Base-by-base conservation (phyloP, 2,113 vertebrate genomes). In the Bubo blakistoni region DNA sequence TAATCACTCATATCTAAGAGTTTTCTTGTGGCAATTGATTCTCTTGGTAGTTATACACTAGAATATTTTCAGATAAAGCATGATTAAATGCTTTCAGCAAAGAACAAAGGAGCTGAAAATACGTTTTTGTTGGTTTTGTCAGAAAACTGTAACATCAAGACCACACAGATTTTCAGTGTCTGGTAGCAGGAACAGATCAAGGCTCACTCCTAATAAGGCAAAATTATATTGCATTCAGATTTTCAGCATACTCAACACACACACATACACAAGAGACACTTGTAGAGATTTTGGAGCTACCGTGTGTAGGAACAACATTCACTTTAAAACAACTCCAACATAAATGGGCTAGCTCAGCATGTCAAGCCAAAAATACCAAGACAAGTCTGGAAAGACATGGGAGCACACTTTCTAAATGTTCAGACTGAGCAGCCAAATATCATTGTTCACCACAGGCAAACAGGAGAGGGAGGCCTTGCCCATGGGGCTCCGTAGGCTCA, bases 401-500 rank as follows among this genome's bases (percentile, higher is more conserved):
- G 25, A 81, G 30, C 5, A 21, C 0, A 0, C 3, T 46, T 49
- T 51, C 42, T 13, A 7, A 42, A n/a, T 1, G 4, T 11, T n/a
- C 0, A 3, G 15, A 17, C 44, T 21, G 54, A 72, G 58, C 40
- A 72, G 20, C 4, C 0, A 1, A 36, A 2, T 46, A 6, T 5
- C 20, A 12, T 4, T 1, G 0, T 30, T 52, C 40, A 51, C 10
- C 13, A 7, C 10, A 7, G 6, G 11, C 1, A 1, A 76, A 21
- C 0, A 1, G 17, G 16, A 92, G 44, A 34, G 19, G 10, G 24
- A 40, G 55, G 7, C 13, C 2, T 0, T 58, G 51, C 10, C 30
- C 6, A 20, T 1, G 0, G 30, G 9, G 7, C 13, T 42, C 46
- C 3, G 1, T 4, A 11, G 69, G 63, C 59, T 38, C 24, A n/a